These are phyloP conservation scores for Thalassophryne amazonica DNA, from an alignment of 2,797 vertebrate genomes.

Conservation along the genomic window DNA sequence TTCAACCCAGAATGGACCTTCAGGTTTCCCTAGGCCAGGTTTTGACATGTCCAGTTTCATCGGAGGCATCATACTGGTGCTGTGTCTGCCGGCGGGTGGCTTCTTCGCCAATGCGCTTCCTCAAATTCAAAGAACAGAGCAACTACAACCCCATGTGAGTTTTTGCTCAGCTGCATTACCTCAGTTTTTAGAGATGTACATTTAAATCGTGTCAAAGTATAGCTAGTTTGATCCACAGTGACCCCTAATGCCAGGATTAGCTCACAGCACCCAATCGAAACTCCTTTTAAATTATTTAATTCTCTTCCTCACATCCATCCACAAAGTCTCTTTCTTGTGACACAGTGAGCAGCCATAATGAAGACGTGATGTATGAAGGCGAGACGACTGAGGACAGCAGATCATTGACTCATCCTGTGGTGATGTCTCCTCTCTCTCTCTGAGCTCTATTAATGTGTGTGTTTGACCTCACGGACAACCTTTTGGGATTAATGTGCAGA, in stretches of 20 bases:
- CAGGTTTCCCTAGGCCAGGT: slow-evolving; percentile 79
- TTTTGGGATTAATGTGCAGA: slow-evolving; percentile 11
- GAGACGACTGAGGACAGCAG: slow-evolving; percentile 28
- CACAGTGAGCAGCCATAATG: slow-evolving; percentile 72
- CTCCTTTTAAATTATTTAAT: not conserved
- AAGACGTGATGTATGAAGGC: slow-evolving; percentile 33
- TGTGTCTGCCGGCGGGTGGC: slow-evolving; percentile 84
- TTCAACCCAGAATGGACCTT: slow-evolving; percentile 29
- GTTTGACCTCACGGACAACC: slow-evolving; percentile 24
- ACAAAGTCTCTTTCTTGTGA: slow-evolving; percentile 12
- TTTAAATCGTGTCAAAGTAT: not conserved
- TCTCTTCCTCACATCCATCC: slow-evolving; percentile 4
- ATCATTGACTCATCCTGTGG: slow-evolving; percentile 60
- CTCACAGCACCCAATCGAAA: not conserved
- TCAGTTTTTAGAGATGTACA: not conserved
- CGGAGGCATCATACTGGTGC: slow-evolving; percentile 87
- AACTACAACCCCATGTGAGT: slow-evolving; percentile 94
- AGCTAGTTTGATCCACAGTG: slow-evolving; percentile 14
- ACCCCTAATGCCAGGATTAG: slow-evolving; percentile 46
- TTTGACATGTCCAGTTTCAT: slow-evolving; percentile 91
- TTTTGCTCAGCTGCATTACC: not conserved
- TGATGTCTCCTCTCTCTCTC: slow-evolving; percentile 17
- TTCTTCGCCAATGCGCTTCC: slow-evolving; percentile 88
- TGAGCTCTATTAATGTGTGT: slow-evolving; percentile 23
- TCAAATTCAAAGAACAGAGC: slow-evolving; percentile 91